These are phyloP conservation scores for Molossus alvarezi DNA, from an alignment of 2,797 vertebrate genomes.

Conservation along the genomic window DNA sequence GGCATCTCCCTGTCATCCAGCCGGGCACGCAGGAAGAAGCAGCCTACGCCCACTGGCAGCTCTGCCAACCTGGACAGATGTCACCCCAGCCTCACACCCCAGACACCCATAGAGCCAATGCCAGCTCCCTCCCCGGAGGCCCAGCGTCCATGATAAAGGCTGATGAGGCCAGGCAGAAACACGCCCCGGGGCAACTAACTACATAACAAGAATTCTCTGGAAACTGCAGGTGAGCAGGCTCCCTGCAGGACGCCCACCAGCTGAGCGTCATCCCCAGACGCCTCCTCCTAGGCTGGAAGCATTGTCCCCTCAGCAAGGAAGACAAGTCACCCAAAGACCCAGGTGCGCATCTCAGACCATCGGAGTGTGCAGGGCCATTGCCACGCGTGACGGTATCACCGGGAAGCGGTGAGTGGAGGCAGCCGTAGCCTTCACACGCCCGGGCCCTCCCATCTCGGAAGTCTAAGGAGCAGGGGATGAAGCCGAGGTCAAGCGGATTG, in stretches of 20 bases:
- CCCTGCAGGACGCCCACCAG: neutral
- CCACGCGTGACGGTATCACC: neutral
- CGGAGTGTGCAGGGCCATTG: neutral
- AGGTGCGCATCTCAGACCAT: neutral
- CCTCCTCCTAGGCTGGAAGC: neutral
- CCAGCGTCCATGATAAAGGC: neutral
- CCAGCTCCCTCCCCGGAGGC: conserved; percentile 28
- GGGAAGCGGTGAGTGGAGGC: no score
- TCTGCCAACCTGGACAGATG: neutral
- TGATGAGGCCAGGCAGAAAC: neutral
- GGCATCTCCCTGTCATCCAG: neutral
- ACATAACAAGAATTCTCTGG: neutral
- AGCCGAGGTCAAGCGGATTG: neutral
- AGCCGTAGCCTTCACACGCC: neutral
- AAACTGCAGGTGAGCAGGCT: neutral
- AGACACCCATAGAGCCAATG: neutral
- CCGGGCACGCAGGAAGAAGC: neutral
- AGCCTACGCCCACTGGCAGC: neutral
- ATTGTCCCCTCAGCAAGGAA: neutral
- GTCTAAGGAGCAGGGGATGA: neutral
- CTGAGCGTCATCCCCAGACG: neutral
- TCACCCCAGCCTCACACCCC: neutral
- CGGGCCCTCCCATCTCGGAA: neutral
- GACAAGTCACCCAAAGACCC: neutral
- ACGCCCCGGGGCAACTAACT: neutral